A percentile compares a stretch with the other conserved stretches of the same genome.
phyloP scores from a whole-genome alignment of 2,113 vertebrate species.

The Chamaetylas fuelleborni region DNA sequence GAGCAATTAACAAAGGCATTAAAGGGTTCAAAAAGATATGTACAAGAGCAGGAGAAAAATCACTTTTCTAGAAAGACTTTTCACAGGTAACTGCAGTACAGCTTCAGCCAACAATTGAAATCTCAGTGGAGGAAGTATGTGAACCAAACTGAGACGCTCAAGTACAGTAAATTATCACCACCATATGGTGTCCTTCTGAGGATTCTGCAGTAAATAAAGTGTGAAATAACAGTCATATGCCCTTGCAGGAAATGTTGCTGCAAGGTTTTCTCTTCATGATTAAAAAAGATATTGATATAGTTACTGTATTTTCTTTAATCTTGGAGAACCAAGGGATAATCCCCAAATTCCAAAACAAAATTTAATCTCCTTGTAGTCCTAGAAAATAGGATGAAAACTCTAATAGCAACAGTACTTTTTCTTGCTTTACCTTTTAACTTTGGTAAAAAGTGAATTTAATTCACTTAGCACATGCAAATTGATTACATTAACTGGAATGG shows the following conservation, averaged over 20 bases:
- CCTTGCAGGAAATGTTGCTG: background rate
- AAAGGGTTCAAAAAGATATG: background rate
- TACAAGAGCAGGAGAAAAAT: background rate
- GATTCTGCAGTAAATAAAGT: conserved; percentile 61
- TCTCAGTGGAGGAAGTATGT: conserved; percentile 54
- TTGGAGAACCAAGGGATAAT: background rate
- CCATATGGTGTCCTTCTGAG: conserved; percentile 64
- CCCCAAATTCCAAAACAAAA: background rate
- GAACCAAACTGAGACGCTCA: conserved; percentile 27
- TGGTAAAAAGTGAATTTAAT: background rate
- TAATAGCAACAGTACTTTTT: background rate
- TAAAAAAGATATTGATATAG: background rate
- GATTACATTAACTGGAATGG: background rate
- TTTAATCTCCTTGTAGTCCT: background rate
- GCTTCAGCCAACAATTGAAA: conserved; percentile 30
- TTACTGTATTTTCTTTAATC: background rate
- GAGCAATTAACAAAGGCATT: background rate
- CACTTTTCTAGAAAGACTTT: conserved; percentile 30
- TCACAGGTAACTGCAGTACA: conserved; percentile 11
- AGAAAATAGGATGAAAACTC: background rate
- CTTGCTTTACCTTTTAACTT: background rate
- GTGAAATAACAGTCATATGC: conserved; percentile 39
- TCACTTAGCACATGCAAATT: background rate
- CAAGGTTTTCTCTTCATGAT: background rate
- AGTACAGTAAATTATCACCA: conserved; percentile 58